These are phyloP conservation scores for Heliconius melpomene DNA, from an alignment of 1,140 invertebrate species.

Conservation along the genomic window DNA sequence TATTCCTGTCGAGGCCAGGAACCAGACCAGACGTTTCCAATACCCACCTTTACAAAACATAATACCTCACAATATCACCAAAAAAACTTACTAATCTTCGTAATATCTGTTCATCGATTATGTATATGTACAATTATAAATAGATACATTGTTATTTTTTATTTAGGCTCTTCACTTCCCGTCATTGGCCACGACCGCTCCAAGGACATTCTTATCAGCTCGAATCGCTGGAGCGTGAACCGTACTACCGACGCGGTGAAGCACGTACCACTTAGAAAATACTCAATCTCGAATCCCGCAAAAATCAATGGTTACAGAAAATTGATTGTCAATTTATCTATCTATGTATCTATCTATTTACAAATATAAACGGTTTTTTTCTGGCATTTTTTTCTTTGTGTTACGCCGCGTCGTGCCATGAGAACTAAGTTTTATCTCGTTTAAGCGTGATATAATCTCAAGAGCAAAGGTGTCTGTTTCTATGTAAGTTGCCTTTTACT, in stretches of 20 bases:
- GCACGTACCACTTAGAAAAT: constrained; percentile 17
- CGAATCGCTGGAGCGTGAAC: constrained; percentile 6
- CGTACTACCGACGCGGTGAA: background rate
- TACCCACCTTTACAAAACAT: background rate
- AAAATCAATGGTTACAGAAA: background rate
- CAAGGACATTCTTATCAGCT: background rate
- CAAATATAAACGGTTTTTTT: background rate
- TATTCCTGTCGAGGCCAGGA: too few relatives aligned
- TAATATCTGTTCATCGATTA: background rate
- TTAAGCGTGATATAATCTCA: background rate
- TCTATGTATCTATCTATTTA: background rate
- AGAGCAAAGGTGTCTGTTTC: background rate
- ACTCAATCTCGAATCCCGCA: constrained; percentile 8
- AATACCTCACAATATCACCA: background rate
- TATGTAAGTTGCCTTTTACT: background rate
- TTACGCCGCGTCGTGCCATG: background rate
- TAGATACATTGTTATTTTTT: background rate
- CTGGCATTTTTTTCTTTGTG: background rate
- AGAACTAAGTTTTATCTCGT: background rate
- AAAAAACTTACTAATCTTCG: too few relatives aligned
- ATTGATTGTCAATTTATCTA: background rate
- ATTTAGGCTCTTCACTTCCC: background rate
- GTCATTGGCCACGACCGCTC: background rate
- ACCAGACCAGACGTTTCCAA: too few relatives aligned
- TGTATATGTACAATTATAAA: background rate